Percentiles rank a stretch among this genome's conserved stretches.
Evolutionary conservation across 2,797 vertebrate genomes (phyloP).

Genomic region (Pseudotriccus pelzelni): DNA sequence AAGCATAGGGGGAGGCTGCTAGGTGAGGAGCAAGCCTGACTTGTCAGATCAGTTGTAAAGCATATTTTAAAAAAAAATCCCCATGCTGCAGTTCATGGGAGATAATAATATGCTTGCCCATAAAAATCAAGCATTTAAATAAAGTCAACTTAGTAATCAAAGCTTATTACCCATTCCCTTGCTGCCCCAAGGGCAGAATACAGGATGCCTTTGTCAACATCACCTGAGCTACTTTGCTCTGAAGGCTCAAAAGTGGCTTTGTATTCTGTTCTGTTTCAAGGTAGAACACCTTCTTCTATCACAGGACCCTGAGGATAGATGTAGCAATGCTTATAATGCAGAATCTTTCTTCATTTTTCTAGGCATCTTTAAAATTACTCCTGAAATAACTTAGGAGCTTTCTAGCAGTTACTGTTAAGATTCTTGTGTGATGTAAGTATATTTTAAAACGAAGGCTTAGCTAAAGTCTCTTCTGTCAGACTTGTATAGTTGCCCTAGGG

Average conservation of each 20-base stretch:
- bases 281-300: neutral
- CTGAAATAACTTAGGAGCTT: neutral
- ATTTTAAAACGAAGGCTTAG: neutral
- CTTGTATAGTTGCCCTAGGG: neutral
- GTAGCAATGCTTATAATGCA: neutral
- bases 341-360: neutral
- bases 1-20: neutral
- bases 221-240: neutral
- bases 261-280: neutral
- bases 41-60: neutral
- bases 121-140: conserved; percentile 44
- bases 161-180: neutral
- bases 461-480: neutral
- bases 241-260: neutral
- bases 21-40: conserved; percentile 4
- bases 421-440: neutral
- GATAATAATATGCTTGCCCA: conserved; percentile 39
- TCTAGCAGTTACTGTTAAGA: neutral
- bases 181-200: conserved; percentile 13
- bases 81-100: neutral
- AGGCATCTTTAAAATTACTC: neutral
- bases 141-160: conserved; percentile 28
- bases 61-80: neutral
- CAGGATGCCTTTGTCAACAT: neutral
- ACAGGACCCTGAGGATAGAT: neutral